A percentile compares a stretch with the other conserved stretches of the same genome.
phyloP scores from a whole-genome alignment of 1,140 invertebrate genomes.

The Ridgeia piscesae region DNA sequence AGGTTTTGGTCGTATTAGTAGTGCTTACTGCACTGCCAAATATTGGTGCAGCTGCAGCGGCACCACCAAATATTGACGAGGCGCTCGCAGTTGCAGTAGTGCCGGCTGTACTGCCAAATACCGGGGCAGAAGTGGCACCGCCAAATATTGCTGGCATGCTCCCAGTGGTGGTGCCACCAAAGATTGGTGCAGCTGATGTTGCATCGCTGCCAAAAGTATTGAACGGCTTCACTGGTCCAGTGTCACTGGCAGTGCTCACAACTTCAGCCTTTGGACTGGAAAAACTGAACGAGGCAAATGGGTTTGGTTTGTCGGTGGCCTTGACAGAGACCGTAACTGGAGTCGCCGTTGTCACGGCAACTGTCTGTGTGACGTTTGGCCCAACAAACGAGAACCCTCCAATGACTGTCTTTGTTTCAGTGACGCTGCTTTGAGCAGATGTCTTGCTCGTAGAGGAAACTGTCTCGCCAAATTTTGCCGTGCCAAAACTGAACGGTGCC shows the following conservation, averaged over 20 bases:
- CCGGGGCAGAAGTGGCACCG: too few species aligned
- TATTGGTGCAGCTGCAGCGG: background rate
- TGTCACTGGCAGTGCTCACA: background rate
- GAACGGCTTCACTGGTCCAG: background rate
- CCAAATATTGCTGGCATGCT: too few species aligned
- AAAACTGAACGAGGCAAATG: slow-evolving; percentile 41
- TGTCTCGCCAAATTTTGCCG: background rate
- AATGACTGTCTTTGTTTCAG: background rate
- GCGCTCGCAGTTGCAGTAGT: too few species aligned
- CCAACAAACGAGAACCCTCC: slow-evolving; percentile 18
- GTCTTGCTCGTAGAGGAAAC: background rate
- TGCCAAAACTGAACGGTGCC: background rate
- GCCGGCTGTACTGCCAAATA: too few species aligned
- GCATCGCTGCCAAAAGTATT: background rate
- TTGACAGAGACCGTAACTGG: slow-evolving; percentile 11
- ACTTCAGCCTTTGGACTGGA: background rate
- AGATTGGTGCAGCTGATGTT: background rate
- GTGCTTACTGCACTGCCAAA: background rate
- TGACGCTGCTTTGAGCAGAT: background rate
- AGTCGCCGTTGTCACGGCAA: background rate
- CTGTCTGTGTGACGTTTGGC: slow-evolving; percentile 7
- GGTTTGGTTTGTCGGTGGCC: slow-evolving; percentile 32
- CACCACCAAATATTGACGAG: background rate
- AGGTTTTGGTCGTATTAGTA: too few species aligned
- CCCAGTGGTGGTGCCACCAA: background rate